Base-by-base conservation (phyloP, 2,888 invertebrate genomes). In the Lepidocyrtoides sp. region DNA sequence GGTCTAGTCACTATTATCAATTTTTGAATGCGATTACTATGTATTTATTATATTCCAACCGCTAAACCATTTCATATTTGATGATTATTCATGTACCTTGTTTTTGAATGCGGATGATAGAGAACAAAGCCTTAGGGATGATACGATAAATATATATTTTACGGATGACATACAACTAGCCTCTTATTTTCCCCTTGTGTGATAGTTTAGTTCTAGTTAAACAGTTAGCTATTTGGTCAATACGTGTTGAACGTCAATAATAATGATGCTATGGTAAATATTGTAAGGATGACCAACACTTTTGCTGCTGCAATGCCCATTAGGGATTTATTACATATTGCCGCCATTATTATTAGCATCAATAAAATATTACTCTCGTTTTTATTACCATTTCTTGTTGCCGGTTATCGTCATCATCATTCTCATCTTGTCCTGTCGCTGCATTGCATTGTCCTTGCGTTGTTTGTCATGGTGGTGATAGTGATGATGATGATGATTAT, bases 341-440 rank as follows among this genome's bases (percentile, higher is more conserved):
- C 77, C 51, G 77, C 51, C 77, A 54, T 77, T 77, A 77, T 77
- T 77, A 77, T 77, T 77, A 77, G 51, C 54, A 77, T 77, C 54
- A 77, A 51, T 51, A 51, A 77, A 77, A 77, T 77, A 77, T 77
- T 77, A 77, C 77, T 77, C 77, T 77, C 77, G 51, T 51, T 77
- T 77, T 77, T 77, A 77, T 77, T 75, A 44, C 72, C 44, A 75
- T 23, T 44, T 75, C 72, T 51, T 77, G 77, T 77, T 77, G 51
- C 77, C 77, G 48, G 51, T 32, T 48, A 48, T 75, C 75, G 48
- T 75, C 75, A 26, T 75, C 51, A 23, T 51, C 77, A 77, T 54
- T 5, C 26, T 44, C 41, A 41, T 72, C 23, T 20, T 75, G 2
- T 44, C 5, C 2, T 51, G 75, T 48, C 75, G 1, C n/a, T 12